A percentile compares a stretch with the other conserved stretches of the same genome.
Conservation (phyloP, 2,113 vertebrate genomes). For the Puffinus mauretanicus region DNA sequence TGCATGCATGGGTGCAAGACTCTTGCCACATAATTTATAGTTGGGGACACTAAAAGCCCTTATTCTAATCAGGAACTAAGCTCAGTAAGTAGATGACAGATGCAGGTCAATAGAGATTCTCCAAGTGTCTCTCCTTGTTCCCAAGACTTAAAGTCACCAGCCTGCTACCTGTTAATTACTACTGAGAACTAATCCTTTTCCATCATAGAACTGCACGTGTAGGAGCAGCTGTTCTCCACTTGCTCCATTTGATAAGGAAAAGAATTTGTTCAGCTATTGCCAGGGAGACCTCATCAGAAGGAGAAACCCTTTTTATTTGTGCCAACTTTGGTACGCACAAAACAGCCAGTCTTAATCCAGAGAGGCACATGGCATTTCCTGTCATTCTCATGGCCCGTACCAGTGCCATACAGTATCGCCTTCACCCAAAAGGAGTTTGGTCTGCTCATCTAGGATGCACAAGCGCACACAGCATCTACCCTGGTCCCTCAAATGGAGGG, state of each 20-base stretch:
- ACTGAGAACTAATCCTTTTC: not conserved
- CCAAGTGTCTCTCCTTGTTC: not conserved
- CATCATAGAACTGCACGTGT: rapidly evolving
- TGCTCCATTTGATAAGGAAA: not conserved
- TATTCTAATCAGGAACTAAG: not conserved
- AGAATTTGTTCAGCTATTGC: not conserved
- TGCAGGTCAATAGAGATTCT: not conserved
- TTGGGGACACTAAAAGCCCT: not conserved
- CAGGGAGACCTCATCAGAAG: not conserved
- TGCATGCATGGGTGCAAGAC: not conserved
- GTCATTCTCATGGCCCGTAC: not conserved
- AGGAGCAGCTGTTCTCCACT: not conserved
- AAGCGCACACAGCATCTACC: no score
- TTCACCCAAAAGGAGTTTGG: not conserved
- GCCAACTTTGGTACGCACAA: not conserved
- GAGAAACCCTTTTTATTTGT: not conserved
- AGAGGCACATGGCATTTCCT: not conserved
- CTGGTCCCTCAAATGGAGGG: not conserved
- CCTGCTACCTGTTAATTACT: not conserved
- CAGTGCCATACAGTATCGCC: not conserved
- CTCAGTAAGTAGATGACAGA: not conserved
- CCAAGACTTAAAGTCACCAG: not conserved
- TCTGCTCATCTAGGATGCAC: not conserved
- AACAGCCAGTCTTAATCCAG: not conserved
- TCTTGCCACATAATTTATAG: not conserved